These are phyloP conservation scores for Gorsachius goisagi DNA, from an alignment of 2,113 vertebrate genomes.

Conservation along the genomic window DNA sequence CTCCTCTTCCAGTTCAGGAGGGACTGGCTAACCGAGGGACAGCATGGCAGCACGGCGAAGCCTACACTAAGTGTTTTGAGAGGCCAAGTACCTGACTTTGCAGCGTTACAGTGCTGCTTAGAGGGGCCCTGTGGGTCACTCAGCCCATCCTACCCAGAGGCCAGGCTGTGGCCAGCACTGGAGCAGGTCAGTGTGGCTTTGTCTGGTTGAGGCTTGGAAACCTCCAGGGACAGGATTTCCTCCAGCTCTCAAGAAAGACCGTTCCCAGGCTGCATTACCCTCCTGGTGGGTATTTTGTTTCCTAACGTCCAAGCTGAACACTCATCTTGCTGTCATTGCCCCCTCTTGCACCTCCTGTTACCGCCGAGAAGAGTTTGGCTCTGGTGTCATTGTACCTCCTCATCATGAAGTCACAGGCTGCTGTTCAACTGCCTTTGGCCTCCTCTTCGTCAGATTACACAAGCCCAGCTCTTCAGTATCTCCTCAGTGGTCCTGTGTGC, in stretches of 20 bases:
- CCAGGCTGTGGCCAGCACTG: background rate
- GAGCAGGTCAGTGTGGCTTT: background rate
- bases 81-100: background rate
- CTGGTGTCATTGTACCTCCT: background rate
- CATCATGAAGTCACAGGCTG: background rate
- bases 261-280: background rate
- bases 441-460: background rate
- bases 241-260: background rate
- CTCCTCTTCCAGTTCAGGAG: background rate
- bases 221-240: background rate
- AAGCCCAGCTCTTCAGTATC: background rate
- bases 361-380: background rate
- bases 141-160: background rate
- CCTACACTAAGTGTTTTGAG: background rate
- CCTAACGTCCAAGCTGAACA: background rate
- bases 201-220: background rate
- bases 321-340: background rate
- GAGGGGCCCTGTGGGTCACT: background rate
- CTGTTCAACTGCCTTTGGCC: background rate
- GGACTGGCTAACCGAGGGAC: background rate
- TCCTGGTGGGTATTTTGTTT: background rate
- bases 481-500: background rate
- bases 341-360: background rate
- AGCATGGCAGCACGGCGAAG: fast-evolving
- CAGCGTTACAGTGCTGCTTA: background rate